Evolutionary conservation across 1,140 invertebrate genomes (phyloP).

Genomic region (Potamilus streckersoni): DNA sequence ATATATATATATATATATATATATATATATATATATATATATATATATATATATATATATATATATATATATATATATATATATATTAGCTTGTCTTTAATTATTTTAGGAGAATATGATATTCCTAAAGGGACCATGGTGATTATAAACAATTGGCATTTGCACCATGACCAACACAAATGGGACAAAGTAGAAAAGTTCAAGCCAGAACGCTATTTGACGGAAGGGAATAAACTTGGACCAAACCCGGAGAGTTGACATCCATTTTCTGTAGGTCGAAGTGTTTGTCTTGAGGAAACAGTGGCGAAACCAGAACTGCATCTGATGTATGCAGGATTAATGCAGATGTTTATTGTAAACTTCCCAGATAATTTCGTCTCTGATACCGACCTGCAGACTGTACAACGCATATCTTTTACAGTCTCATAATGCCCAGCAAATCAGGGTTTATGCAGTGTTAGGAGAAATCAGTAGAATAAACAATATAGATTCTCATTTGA

Average conservation of each 20-base stretch:
- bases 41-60: too few species aligned
- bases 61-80: too few species aligned
- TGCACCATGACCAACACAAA: conserved; percentile 78
- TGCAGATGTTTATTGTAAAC: conserved; percentile 60
- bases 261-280: conserved; percentile 27
- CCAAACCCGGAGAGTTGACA: conserved; percentile 26
- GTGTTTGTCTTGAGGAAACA: conserved; percentile 34
- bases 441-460: too few species aligned
- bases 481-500: too few species aligned
- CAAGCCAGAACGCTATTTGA: conserved; percentile 75
- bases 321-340: conserved; percentile 37
- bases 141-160: conserved; percentile 82
- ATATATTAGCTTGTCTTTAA: too few species aligned
- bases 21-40: too few species aligned
- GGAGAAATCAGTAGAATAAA: too few species aligned
- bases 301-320: conserved; percentile 33
- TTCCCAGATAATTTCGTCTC: not conserved
- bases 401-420: too few species aligned
- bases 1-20: too few species aligned
- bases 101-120: conserved; percentile 63
- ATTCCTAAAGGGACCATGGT: conserved; percentile 84
- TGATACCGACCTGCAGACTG: not conserved
- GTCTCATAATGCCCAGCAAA: too few species aligned
- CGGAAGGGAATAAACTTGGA: conserved; percentile 44
- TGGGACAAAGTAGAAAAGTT: conserved; percentile 81